Evolutionary conservation across 2,797 vertebrate genomes (phyloP), one percentile per base, ranked within the genome.

Genomic region (Falco rusticolus): DNA sequence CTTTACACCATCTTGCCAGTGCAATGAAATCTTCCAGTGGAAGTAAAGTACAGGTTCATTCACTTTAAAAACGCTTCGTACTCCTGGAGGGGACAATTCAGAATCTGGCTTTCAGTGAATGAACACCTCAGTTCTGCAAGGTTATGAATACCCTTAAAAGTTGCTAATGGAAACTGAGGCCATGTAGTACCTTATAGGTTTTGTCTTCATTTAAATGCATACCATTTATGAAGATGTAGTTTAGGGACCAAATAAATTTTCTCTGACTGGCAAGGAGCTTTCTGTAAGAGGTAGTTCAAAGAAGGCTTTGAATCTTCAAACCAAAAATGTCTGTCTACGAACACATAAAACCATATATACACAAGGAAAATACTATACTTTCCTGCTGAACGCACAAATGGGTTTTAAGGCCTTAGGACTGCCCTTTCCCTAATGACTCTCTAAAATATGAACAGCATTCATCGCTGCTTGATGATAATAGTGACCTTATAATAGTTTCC

Each of bases 401-500:
- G 37, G 9, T 69, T 95, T 92, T 77, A 87, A 90, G 60, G 77
- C 37, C 65, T 84, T 77, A 43, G 61, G 71, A 74, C 68, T 95
- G 64, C 85, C 65, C 86, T 93, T 89, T 92, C 78, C 81, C 81
- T 87, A 93, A 93, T 87, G 87, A 91, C 94, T 96, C 59, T 96
- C 69, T 88, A 94, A 96, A 97, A 94, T 90, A 95, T 88, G 96
- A 95, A 31, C 77, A 97, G 93, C 88, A 96, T 97, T 96, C 91
- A 94, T 87, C 85, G 75, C 48, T 88, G 89, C 84, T 95, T 91
- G 81, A 83, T 94, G 75, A 90, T 96, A 95, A 95, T 88, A 94
- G 77, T 97, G 97, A 97, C 96, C 97, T 97, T 97, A 92, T 91
- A 96, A 97, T 93, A 94, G 97, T 98, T 98, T 93, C 97, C 97